These are phyloP conservation scores for Harpegnathos saltator DNA, from an alignment of 1,140 invertebrate genomes.

Conservation along the genomic window DNA sequence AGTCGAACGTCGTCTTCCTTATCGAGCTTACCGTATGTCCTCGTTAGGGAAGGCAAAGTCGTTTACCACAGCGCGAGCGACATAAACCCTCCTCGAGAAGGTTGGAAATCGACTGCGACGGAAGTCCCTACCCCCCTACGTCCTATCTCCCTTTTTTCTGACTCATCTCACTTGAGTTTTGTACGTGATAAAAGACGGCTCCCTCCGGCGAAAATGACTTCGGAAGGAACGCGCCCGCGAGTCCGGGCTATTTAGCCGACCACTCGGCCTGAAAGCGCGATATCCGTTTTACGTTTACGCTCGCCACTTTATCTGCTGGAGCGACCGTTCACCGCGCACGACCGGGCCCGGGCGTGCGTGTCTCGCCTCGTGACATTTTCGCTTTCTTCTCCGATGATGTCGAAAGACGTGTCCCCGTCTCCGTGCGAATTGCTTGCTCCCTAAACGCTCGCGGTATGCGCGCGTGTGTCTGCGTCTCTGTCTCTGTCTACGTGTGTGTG, in stretches of 20 bases:
- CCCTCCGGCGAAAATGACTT: slow-evolving; percentile 32
- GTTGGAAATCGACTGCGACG: slow-evolving; percentile 9
- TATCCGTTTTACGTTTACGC: slow-evolving; percentile 41
- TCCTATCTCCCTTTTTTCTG: slow-evolving; percentile 29
- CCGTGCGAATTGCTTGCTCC: slow-evolving; percentile 4
- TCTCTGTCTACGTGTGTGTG: too few species aligned
- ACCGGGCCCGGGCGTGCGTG: too few species aligned
- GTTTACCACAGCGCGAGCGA: slow-evolving; percentile 58
- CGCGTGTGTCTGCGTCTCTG: too few species aligned
- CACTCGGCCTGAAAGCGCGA: slow-evolving; percentile 54
- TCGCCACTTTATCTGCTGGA: slow-evolving; percentile 11
- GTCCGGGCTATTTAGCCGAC: slow-evolving; percentile 45
- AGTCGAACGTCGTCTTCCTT: slow-evolving; percentile 66
- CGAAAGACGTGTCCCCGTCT: slow-evolving; percentile 20
- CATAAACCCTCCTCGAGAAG: slow-evolving; percentile 40
- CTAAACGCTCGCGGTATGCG: too few species aligned
- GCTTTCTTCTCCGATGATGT: slow-evolving; percentile 15
- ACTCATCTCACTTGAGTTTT: slow-evolving; percentile 55
- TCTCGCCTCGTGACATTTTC: slow-evolving; percentile 49
- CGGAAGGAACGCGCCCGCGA: slow-evolving; percentile 34
- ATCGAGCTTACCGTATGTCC: slow-evolving; percentile 50
- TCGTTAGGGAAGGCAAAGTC: slow-evolving; percentile 63
- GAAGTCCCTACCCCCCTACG: not conserved
- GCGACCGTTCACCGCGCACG: not conserved
- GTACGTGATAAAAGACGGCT: slow-evolving; percentile 35